Evolutionary conservation across 1,140 invertebrate genomes (phyloP).

Genomic region (Microvelia longipes): DNA sequence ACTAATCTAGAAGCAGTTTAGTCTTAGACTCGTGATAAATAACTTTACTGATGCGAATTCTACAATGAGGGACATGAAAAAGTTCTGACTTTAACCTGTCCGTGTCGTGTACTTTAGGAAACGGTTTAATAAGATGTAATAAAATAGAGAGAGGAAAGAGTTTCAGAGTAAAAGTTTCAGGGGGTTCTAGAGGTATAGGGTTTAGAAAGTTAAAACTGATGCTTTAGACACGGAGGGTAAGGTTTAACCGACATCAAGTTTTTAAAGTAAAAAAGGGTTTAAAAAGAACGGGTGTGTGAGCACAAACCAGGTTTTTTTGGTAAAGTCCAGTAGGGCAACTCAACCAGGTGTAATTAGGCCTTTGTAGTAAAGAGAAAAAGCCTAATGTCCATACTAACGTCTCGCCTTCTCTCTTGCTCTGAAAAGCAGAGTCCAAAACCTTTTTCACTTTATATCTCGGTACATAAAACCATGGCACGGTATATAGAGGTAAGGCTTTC

Average conservation of each 20-base stretch:
- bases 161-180: no score
- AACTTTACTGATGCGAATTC: no score
- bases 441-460: background rate
- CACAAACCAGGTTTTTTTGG: background rate
- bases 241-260: background rate
- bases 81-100: no score
- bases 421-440: no score
- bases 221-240: background rate
- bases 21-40: no score
- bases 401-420: background rate
- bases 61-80: no score
- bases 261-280: background rate
- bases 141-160: no score
- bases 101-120: no score
- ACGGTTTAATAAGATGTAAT: no score
- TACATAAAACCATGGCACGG: background rate
- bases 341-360: background rate
- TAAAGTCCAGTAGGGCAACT: background rate
- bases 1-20: no score
- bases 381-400: background rate
- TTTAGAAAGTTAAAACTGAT: background rate
- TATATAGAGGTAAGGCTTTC: background rate
- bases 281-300: background rate
- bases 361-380: background rate
- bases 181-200: no score